phyloP scores from a whole-genome alignment of 2,113 vertebrate species.

The Grallaria varia region DNA sequence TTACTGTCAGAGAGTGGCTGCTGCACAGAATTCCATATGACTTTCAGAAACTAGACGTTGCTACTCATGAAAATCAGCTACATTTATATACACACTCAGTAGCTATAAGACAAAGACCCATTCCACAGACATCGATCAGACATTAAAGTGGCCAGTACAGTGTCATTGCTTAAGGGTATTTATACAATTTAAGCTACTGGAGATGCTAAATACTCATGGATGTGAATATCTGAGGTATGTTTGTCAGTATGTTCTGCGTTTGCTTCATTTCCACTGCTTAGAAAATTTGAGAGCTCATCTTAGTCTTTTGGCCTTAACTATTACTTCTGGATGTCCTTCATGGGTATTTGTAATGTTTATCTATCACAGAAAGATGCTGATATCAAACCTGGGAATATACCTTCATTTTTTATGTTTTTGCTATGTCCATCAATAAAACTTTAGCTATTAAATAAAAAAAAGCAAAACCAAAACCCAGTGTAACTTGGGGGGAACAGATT shows the following conservation, averaged over 20 bases:
- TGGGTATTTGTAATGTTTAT: neutral
- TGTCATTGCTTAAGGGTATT: neutral
- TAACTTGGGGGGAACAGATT: neutral
- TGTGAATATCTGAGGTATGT: neutral
- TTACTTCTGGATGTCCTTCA: neutral
- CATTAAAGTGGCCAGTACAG: neutral
- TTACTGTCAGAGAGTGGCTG: neutral
- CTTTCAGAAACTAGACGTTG: neutral
- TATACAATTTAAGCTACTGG: neutral
- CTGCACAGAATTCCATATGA: neutral
- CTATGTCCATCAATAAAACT: neutral
- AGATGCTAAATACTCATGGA: neutral
- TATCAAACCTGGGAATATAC: neutral
- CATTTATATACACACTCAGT: neutral
- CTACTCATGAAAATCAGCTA: neutral
- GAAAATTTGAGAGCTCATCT: neutral
- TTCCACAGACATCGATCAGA: neutral
- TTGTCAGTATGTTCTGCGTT: neutral
- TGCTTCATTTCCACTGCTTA: neutral
- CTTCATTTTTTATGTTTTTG: neutral
- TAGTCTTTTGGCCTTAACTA: neutral
- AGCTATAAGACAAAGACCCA: neutral
- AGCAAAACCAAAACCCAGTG: neutral
- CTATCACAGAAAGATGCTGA: neutral
- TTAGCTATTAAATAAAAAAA: neutral